These are phyloP conservation scores for Hydrotaea cyrtoneurina DNA, from an alignment of 2,888 invertebrate genomes.

Conservation along the genomic window DNA sequence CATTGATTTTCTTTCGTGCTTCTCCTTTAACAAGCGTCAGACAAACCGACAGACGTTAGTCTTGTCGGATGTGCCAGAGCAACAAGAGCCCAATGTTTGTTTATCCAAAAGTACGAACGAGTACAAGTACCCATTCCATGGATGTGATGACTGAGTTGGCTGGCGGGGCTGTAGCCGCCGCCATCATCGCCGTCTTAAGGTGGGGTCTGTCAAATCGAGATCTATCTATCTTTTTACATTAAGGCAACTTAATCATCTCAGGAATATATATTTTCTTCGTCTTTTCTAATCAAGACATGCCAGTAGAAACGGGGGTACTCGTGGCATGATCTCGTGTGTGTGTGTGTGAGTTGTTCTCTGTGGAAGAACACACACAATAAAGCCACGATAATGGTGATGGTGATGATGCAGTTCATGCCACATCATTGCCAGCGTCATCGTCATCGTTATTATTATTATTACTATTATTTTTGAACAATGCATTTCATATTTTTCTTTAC, in stretches of 20 bases:
- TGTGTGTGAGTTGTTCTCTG: not conserved
- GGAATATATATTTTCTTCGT: conserved; percentile 34
- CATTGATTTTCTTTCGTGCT: conserved; percentile 46
- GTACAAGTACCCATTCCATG: not conserved
- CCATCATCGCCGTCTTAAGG: conserved; percentile 44
- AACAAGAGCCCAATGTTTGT: conserved; percentile 48
- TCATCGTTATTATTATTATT: not conserved
- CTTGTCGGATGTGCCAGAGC: conserved; percentile 46
- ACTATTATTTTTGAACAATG: conserved; percentile 19
- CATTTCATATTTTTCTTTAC: conserved; percentile 4
- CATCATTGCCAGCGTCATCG: not conserved
- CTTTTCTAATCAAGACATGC: conserved; percentile 31
- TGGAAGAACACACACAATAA: not conserved
- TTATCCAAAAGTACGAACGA: conserved; percentile 14
- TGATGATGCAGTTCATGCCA: not conserved
- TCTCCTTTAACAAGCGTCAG: conserved; percentile 45
- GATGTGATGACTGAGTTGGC: not conserved
- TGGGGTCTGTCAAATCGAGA: conserved; percentile 63
- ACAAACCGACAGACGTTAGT: conserved; percentile 5
- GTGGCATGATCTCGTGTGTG: not conserved
- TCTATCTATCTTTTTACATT: conserved; percentile 60
- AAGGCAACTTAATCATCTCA: conserved; percentile 65
- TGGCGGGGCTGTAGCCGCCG: not conserved
- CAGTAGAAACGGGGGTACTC: not conserved
- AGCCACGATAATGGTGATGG: not conserved